Evolutionary conservation across 1,140 invertebrate species (phyloP).

Genomic region (Diorhabda carinulata): DNA sequence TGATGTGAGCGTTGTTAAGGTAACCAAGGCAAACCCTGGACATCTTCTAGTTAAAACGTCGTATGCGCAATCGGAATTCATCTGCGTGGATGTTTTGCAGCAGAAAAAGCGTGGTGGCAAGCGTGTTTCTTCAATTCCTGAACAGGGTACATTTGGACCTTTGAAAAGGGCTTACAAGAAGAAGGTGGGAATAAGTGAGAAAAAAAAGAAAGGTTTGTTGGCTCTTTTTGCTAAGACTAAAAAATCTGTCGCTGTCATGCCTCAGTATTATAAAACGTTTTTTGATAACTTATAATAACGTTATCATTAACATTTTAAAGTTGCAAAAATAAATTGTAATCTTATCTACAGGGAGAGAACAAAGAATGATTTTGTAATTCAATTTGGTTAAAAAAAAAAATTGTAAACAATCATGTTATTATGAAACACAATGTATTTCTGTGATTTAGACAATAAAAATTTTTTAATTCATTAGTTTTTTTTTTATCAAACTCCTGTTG

Average conservation of each 20-base stretch:
- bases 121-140: constrained; percentile 5
- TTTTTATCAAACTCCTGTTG: constrained; percentile 4
- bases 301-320: constrained; percentile 3
- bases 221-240: constrained; percentile 7
- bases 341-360: constrained; percentile 1
- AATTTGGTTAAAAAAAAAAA: not conserved
- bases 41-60: constrained; percentile 6
- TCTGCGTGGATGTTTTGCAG: not conserved
- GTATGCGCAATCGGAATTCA: not conserved
- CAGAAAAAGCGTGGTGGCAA: too few species aligned
- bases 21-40: constrained; percentile 6
- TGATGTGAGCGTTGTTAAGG: constrained; percentile 7
- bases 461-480: constrained; percentile 5
- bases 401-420: too few species aligned
- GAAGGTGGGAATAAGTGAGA: constrained; percentile 8
- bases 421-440: too few species aligned
- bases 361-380: constrained; percentile 5
- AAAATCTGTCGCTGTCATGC: too few species aligned
- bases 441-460: not conserved
- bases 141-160: too few species aligned
- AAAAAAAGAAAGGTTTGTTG: constrained; percentile 4
- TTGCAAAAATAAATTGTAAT: constrained; percentile 7
- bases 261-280: too few species aligned
- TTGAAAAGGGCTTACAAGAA: constrained; percentile 4
- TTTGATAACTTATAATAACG: not conserved